phyloP scores from a whole-genome alignment of 1,140 invertebrate species.

The Micrasema minimum region DNA sequence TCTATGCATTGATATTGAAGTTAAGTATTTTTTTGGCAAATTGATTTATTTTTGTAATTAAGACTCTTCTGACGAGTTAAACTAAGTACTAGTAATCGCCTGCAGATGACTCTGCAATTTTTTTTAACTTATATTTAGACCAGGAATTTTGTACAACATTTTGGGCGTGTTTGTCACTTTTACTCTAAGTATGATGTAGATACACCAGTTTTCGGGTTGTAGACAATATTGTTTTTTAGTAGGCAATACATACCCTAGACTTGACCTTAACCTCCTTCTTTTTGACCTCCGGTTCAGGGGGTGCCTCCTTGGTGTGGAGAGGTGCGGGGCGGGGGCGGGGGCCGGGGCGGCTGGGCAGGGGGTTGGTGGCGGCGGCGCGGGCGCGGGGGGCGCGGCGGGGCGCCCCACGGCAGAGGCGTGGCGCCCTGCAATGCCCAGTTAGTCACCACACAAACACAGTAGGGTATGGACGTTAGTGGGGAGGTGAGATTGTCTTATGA shows the following conservation, averaged over 20 bases:
- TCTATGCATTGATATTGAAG: too few species aligned
- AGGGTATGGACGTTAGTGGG: not conserved
- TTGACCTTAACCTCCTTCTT: conserved; percentile 41
- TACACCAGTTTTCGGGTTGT: too few species aligned
- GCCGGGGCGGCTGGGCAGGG: conserved; percentile 14
- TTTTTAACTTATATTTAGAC: too few species aligned
- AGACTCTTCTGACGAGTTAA: too few species aligned
- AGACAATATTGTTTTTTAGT: not conserved
- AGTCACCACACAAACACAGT: not conserved
- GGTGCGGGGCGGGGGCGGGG: conserved; percentile 29
- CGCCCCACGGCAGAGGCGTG: conserved; percentile 37
- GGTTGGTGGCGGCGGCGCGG: conserved; percentile 20
- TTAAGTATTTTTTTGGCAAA: too few species aligned
- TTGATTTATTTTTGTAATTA: too few species aligned
- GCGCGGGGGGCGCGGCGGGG: conserved; percentile 37
- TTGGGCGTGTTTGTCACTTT: too few species aligned
- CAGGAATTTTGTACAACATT: too few species aligned
- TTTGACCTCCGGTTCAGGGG: conserved; percentile 10
- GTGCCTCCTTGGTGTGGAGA: conserved; percentile 29
- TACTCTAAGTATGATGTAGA: too few species aligned
- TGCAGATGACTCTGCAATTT: too few species aligned
- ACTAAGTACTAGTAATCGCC: too few species aligned
- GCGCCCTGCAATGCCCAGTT: conserved; percentile 24
- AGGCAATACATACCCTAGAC: conserved; percentile 41
- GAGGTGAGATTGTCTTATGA: not conserved